These are phyloP conservation scores for Nanorana parkeri DNA, from an alignment of 2,113 vertebrate genomes.

Conservation along the genomic window DNA sequence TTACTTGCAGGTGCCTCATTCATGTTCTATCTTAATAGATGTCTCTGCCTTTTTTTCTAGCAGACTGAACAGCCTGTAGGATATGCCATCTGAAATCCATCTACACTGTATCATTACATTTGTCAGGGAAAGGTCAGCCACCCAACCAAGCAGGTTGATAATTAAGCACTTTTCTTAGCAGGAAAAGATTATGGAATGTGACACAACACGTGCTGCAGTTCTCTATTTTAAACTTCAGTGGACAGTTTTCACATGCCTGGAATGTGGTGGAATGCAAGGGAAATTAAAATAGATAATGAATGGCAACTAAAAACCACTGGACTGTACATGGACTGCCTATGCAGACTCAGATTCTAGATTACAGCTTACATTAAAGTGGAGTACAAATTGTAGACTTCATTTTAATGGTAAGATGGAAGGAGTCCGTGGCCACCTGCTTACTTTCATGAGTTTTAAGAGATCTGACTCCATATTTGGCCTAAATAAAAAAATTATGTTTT, in stretches of 20 bases:
- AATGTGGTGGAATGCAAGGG: background rate
- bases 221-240: background rate
- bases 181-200: background rate
- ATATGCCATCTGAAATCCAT: slow-evolving; percentile 22
- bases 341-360: no score
- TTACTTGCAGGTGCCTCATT: slow-evolving; percentile 30
- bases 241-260: slow-evolving; percentile 11
- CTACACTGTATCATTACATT: slow-evolving; percentile 21
- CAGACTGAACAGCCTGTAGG: slow-evolving; percentile 28
- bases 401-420: no score
- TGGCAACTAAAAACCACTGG: background rate
- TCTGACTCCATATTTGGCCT: no score
- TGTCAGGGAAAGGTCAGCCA: slow-evolving; percentile 28
- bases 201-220: background rate
- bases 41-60: slow-evolving; percentile 39
- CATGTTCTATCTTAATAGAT: background rate
- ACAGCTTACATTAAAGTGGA: no score
- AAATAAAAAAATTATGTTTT: no score
- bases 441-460: no score
- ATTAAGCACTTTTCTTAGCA: slow-evolving; percentile 37
- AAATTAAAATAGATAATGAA: background rate
- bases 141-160: slow-evolving; percentile 8
- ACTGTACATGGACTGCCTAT: background rate
- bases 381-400: no score
- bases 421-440: no score